A percentile compares a stretch with the other conserved stretches of the same genome.
phyloP scores from a whole-genome alignment of 1,140 invertebrate species.

The Drosophila murphyi region DNA sequence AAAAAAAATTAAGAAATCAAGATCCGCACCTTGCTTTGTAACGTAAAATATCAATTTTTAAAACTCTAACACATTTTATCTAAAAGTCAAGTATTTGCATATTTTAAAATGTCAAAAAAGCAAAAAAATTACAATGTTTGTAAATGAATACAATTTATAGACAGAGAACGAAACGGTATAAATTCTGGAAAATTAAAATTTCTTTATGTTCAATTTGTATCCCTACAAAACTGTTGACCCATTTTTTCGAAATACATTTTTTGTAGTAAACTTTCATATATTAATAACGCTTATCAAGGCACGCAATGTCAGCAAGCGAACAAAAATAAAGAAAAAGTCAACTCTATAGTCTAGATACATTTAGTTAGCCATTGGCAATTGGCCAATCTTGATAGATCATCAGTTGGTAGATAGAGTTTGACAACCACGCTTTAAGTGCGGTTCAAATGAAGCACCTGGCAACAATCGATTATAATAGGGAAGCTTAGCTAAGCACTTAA shows the following conservation, averaged over 20 bases:
- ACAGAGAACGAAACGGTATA: too few relatives aligned
- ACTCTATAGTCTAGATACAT: not conserved
- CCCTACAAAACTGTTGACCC: not conserved
- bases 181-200: too few relatives aligned
- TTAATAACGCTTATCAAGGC: conserved; percentile 30
- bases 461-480: conserved; percentile 56
- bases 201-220: too few relatives aligned
- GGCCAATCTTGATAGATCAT: conserved; percentile 8
- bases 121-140: too few relatives aligned
- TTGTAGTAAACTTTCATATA: conserved; percentile 11
- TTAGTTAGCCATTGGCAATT: conserved; percentile 6
- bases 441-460: conserved; percentile 32
- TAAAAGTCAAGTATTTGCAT: too few relatives aligned
- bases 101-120: too few relatives aligned
- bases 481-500: conserved; percentile 64
- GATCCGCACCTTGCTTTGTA: too few relatives aligned
- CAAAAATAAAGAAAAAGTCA: conserved; percentile 13
- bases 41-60: too few relatives aligned
- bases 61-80: too few relatives aligned
- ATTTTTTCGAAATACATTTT: not conserved
- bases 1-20: too few relatives aligned
- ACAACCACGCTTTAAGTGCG: conserved; percentile 41
- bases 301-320: conserved; percentile 22
- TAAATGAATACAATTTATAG: too few relatives aligned
- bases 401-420: not conserved